These are phyloP conservation scores for Mythimna vitellina DNA, from an alignment of 2,888 invertebrate species.

Conservation along the genomic window DNA sequence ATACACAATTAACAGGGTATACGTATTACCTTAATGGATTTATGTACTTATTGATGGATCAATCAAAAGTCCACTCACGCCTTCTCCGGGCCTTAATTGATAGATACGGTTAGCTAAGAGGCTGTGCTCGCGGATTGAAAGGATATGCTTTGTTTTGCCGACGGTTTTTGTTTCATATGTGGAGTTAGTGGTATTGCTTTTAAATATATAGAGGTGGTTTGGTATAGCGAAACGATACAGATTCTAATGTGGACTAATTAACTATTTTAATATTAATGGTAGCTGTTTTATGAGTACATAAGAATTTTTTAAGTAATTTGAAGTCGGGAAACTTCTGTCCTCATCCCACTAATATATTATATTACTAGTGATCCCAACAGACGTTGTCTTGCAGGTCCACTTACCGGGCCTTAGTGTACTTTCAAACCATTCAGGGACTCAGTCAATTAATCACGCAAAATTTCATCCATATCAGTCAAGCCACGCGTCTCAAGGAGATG, in stretches of 20 bases:
- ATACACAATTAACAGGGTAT: slow-evolving; percentile 85
- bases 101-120: slow-evolving; percentile 77
- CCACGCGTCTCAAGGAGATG: too few relatives aligned
- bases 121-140: slow-evolving; percentile 59
- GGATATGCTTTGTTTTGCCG: slow-evolving; percentile 71
- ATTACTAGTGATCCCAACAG: too few relatives aligned
- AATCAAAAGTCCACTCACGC: slow-evolving; percentile 84
- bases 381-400: too few relatives aligned
- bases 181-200: slow-evolving; percentile 29
- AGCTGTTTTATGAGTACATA: not conserved
- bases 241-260: slow-evolving; percentile 29
- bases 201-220: slow-evolving; percentile 15
- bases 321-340: too few relatives aligned
- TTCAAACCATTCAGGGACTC: too few relatives aligned
- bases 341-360: too few relatives aligned
- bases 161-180: slow-evolving; percentile 57
- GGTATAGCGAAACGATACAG: slow-evolving; percentile 10
- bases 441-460: too few relatives aligned
- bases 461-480: too few relatives aligned
- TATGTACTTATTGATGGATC: slow-evolving; percentile 89
- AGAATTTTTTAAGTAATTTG: too few relatives aligned
- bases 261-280: not conserved
- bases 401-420: too few relatives aligned
- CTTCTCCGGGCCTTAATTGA: slow-evolving; percentile 80
- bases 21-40: slow-evolving; percentile 88